Conservation (phyloP, 1,140 invertebrate genomes). For the Chionoecetes opilio region DNA sequence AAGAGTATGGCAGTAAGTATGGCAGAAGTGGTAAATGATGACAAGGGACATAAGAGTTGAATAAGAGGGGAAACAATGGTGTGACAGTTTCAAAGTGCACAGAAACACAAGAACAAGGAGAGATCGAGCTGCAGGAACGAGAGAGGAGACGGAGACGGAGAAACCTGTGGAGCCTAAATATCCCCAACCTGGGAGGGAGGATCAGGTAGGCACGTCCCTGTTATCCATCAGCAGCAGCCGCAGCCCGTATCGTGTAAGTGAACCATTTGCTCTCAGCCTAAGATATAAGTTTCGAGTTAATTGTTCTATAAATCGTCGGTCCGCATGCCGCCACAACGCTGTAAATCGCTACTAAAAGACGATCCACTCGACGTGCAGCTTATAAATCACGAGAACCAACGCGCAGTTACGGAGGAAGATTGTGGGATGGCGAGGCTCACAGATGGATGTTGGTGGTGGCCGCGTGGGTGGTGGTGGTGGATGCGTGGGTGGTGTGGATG, state of each 20-base stretch:
- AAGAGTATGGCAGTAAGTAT: too few species aligned
- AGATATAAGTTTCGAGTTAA: conserved; percentile 21
- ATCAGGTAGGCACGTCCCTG: not conserved
- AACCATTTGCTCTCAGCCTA: not conserved
- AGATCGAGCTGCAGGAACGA: not conserved
- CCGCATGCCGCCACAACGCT: not conserved
- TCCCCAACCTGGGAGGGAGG: too few species aligned
- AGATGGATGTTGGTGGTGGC: not conserved
- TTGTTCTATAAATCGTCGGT: not conserved
- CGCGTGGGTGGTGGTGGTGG: not conserved
- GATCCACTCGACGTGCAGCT: not conserved
- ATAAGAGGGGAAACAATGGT: not conserved
- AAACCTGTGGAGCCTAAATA: not conserved
- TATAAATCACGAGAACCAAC: not conserved
- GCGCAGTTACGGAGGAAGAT: not conserved
- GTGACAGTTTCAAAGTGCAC: not conserved
- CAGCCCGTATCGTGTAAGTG: not conserved
- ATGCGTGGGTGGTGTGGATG: not conserved
- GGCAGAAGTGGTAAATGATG: too few species aligned
- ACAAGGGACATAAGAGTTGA: too few species aligned
- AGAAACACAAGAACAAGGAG: not conserved
- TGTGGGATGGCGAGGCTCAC: too few species aligned
- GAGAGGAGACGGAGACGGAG: not conserved
- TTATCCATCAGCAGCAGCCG: not conserved
- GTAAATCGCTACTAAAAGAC: conserved; percentile 29